phyloP scores from a whole-genome alignment of 92 coral and sea anemone species.

The Muricea muricata region DNA sequence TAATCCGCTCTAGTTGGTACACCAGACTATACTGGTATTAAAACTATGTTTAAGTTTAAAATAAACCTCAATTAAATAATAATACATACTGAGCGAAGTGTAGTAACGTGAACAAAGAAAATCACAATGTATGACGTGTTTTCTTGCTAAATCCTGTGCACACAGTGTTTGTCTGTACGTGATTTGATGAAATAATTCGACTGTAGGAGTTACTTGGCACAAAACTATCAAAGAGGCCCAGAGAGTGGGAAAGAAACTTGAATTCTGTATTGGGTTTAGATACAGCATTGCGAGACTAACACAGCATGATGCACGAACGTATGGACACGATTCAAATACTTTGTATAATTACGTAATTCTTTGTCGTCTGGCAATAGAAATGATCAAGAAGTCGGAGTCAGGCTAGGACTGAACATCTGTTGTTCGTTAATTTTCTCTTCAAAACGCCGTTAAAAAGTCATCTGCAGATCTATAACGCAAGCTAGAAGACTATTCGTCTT shows the following conservation, averaged over 20 bases:
- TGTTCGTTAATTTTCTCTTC: neutral
- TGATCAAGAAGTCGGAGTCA: neutral
- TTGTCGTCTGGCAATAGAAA: neutral
- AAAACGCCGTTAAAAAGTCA: neutral
- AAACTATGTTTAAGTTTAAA: neutral
- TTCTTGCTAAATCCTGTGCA: neutral
- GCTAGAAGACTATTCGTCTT: neutral
- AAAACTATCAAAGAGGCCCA: neutral
- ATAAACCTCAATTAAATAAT: slow-evolving; percentile 1
- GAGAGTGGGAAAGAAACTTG: neutral
- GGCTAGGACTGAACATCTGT: neutral
- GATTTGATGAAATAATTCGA: neutral
- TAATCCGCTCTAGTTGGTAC: too few relatives aligned
- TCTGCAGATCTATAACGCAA: neutral
- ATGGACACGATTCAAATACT: neutral
- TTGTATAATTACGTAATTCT: neutral
- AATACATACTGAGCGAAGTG: neutral
- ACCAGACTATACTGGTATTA: neutral
- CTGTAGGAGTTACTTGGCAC: neutral
- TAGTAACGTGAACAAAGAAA: neutral
- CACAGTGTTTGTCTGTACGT: neutral
- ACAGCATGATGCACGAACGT: neutral
- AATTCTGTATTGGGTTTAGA: neutral
- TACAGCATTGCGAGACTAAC: neutral
- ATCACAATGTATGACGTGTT: neutral